Evolutionary conservation across 2,797 vertebrate genomes (phyloP), one percentile per base, ranked within the genome.

Genomic region (Lacerta bilineata): DNA sequence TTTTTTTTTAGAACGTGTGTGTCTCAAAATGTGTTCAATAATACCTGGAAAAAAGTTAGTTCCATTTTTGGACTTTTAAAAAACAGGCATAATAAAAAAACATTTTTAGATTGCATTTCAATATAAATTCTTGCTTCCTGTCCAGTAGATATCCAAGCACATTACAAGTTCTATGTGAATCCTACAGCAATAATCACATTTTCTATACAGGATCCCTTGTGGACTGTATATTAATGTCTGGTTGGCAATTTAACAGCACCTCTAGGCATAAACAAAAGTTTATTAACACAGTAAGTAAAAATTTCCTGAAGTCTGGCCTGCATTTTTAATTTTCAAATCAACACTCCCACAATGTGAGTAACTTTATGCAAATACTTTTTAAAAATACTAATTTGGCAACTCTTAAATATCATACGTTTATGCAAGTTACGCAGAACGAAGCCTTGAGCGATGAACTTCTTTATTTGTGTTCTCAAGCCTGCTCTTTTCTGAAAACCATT

Each of bases 261-360:
- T 97, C 95, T 95, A 97, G 97, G 97, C 97, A 97, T 97, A 97
- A 97, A 97, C 97, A 97, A 96, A 97, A 94, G 91, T 96, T 97
- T 97, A 97, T 97, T 97, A 97, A 97, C 97, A 97, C 93, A 95
- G 96, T 95, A 96, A 97, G 95, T 94, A 95, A 96, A 96, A 95
- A 95, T 96, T 96, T 96, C 93, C 92, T 7, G 0, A 95, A 95
- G 91, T 95, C 91, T 91, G 93, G 93, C 89, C 94, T 87, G 91
- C 93, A 92, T 96, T 96, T 95, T 91, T 94, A 94, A 95, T 95
- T 95, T 94, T 88, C 76, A 94, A 2, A 88, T 93, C 90, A 93
- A 86, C 87, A 91, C 91, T 93, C 92, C 86, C 83, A 95, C 94
- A 95, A 72, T 15, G 71, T 90, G 91, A 25, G 66, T 87, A 69